These are phyloP conservation scores for Stenodera caucasica DNA, from an alignment of 2,888 invertebrate genomes.

Conservation along the genomic window DNA sequence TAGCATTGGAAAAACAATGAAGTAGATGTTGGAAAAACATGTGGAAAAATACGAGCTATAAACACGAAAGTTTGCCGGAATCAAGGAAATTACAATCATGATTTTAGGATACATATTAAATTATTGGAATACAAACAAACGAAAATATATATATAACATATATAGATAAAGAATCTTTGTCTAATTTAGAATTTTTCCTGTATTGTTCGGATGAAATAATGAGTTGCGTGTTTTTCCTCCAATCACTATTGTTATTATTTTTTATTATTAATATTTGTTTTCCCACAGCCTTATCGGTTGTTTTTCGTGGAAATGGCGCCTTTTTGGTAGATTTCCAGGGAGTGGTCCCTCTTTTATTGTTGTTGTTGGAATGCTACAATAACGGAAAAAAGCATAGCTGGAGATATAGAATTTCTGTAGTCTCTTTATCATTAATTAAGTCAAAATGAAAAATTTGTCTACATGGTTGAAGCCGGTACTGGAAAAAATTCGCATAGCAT, in stretches of 20 bases:
- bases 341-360: not conserved
- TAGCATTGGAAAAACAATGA: not conserved
- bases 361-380: not conserved
- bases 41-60: constrained; percentile 41
- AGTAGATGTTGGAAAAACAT: constrained; percentile 15
- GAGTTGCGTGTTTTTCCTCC: not conserved
- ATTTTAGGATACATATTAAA: constrained; percentile 54
- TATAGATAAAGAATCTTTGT: not conserved
- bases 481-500: constrained; percentile 4
- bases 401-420: constrained; percentile 3
- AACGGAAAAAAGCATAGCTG: not conserved
- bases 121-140: constrained; percentile 10
- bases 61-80: constrained; percentile 42
- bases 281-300: constrained; percentile 46
- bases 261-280: constrained; percentile 41
- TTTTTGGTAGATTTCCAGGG: not conserved
- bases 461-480: not conserved
- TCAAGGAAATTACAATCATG: constrained; percentile 51
- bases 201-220: constrained; percentile 1
- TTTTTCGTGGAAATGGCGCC: no score
- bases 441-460: constrained; percentile 6
- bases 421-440: constrained; percentile 6
- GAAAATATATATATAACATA: not conserved
- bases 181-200: not conserved
- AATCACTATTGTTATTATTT: not conserved